phyloP scores from a whole-genome alignment of 1,140 invertebrate genomes.

The Penaeus vannamei region DNA sequence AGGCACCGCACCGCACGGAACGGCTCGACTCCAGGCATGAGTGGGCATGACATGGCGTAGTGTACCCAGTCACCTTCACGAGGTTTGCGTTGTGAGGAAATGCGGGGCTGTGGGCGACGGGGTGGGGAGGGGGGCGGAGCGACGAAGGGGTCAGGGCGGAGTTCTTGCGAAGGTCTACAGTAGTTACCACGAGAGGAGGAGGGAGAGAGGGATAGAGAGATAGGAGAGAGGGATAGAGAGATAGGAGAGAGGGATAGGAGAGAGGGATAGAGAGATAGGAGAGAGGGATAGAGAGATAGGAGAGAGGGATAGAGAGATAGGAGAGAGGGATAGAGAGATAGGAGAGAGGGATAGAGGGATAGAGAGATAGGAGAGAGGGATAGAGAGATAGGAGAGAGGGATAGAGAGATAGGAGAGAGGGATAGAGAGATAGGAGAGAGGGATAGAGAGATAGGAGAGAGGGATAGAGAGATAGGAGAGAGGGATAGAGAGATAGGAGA shows the following conservation, averaged over 20 bases:
- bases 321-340: background rate
- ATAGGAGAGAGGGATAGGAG: background rate
- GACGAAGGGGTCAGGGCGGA: background rate
- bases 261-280: background rate
- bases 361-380: background rate
- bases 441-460: background rate
- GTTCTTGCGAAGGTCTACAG: background rate
- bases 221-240: background rate
- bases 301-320: too few species aligned
- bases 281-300: background rate
- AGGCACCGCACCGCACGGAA: too few species aligned
- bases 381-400: background rate
- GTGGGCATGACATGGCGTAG: conserved; percentile 9
- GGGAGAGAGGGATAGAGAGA: background rate
- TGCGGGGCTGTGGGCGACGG: too few species aligned
- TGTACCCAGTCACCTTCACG: conserved; percentile 33
- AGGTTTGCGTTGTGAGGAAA: too few species aligned
- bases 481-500: background rate
- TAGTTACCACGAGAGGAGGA: background rate
- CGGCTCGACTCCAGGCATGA: too few species aligned
- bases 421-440: background rate
- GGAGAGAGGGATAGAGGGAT: background rate
- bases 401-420: background rate
- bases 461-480: background rate
- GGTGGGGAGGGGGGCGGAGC: background rate